Percentiles rank a stretch among this genome's conserved stretches.
These are phyloP conservation scores for Aphodius sticticus DNA, from an alignment of 2,888 invertebrate genomes.

Conservation along the genomic window DNA sequence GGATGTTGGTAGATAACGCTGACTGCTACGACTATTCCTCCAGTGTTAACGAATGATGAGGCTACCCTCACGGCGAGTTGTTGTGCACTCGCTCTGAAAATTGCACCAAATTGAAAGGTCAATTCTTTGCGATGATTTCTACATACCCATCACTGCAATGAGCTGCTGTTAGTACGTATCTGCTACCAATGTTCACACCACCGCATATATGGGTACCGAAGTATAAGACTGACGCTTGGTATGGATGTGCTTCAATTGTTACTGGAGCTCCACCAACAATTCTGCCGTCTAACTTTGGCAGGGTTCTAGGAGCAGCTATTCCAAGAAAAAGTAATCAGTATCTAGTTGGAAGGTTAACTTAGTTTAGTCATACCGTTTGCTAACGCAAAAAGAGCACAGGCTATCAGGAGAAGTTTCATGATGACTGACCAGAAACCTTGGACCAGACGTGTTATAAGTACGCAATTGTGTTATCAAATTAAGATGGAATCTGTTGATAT, in stretches of 20 bases:
- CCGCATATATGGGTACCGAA: constrained; percentile 64
- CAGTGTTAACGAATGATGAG: constrained; percentile 63
- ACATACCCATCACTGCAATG: constrained; percentile 57
- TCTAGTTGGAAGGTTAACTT: neutral
- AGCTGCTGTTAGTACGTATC: constrained; percentile 64
- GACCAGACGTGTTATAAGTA: neutral
- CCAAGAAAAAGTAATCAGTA: neutral
- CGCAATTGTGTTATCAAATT: neutral
- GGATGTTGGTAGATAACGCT: constrained; percentile 61
- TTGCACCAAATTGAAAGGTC: neutral
- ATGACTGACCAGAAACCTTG: neutral
- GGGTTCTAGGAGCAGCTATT: neutral
- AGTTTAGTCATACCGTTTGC: neutral
- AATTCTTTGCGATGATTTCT: neutral
- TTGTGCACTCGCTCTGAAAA: neutral
- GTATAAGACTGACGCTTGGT: constrained; percentile 64
- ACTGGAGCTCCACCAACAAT: constrained; percentile 62
- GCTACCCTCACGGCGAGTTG: constrained; percentile 59
- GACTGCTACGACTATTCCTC: constrained; percentile 64
- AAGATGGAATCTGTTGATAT: too few species aligned
- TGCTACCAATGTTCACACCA: constrained; percentile 62
- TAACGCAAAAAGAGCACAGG: neutral
- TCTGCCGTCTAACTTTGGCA: constrained; percentile 53
- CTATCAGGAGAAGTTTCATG: neutral
- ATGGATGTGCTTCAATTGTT: constrained; percentile 63